phyloP scores from a whole-genome alignment of 2,113 vertebrate species.

The Tapirus terrestris region DNA sequence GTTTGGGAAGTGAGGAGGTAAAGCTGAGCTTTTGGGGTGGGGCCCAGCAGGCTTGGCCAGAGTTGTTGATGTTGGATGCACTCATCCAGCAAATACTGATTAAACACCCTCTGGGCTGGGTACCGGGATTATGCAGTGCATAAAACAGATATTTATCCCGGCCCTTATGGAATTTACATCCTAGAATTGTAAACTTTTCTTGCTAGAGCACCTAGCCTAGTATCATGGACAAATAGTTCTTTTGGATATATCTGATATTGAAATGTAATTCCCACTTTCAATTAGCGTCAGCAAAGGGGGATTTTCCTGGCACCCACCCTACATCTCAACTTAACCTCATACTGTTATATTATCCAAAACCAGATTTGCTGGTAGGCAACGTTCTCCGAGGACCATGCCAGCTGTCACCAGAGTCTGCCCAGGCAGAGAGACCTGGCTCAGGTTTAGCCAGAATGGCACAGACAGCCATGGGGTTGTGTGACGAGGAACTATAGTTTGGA shows the following conservation, averaged over 20 bases:
- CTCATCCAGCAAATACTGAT: neutral
- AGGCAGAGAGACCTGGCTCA: neutral
- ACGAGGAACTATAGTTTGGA: neutral
- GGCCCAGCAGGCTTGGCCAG: neutral
- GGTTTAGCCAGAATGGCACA: neutral
- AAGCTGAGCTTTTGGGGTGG: neutral
- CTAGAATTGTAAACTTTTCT: neutral
- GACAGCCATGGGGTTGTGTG: neutral
- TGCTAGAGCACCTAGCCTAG: neutral
- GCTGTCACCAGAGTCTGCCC: neutral
- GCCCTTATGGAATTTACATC: neutral
- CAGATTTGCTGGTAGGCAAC: neutral
- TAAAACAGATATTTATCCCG: neutral
- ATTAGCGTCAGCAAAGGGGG: neutral
- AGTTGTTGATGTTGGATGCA: neutral
- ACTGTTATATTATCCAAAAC: neutral
- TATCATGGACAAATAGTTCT: neutral
- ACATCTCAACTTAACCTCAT: neutral
- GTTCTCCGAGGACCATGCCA: neutral
- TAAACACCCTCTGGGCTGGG: neutral
- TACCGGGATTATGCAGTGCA: neutral
- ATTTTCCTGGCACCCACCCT: neutral
- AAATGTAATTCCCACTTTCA: neutral
- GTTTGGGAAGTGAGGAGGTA: neutral
- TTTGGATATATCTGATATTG: neutral